Evolutionary conservation across 92 coral and sea anemone genomes (phyloP), one percentile per base, ranked within the genome.

Genomic region (Porites cylindrica): DNA sequence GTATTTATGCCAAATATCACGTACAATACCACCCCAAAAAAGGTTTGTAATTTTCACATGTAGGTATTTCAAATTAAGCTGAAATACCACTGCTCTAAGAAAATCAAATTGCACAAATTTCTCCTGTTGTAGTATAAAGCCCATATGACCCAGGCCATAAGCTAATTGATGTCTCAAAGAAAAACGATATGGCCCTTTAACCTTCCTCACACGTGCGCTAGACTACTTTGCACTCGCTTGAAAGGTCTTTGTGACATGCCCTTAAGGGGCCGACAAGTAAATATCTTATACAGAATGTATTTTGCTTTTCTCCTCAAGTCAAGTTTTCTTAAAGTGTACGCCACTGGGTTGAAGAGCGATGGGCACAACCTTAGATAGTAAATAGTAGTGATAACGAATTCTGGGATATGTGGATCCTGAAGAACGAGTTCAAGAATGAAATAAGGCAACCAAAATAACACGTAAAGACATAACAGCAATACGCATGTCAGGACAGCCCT

Each of bases 401-500:
- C 59, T 26, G 87, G 87, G 23, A 83, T 23, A 7, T 52, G 10
- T 9, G 51, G 81, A 51, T 83, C 21, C n/a, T 66, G 89, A 11
- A 50, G 76, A 1, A 77, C 5, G n/a, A 85, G 14, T 10, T 76
- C 77, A 10, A 85, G 43, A 8, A 85, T 53, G 20, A 85, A 85
- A 56, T 66, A 85, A 2, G 89, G 89, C 50, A 85, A 51, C 89
- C 89, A 85, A 65, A 66, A 85, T 7, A 85, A 29, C 12, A 66
- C 83, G 71, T 85, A 85, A 9, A 85, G 70, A 13, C 54, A 10
- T 0, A 85, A 77, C 14, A 85, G 59, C 59, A 77, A 53, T 16
- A 85, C 70, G 77, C 89, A 85, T 14, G 76, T 77, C 19, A 85
- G 20, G n/a, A 85, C 89, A 8, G 83, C 83, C 19, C 77, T 26